Evolutionary conservation across 2,888 invertebrate species (phyloP), one percentile per base, ranked within the genome.

Genomic region (Gandaritis pyraliata): DNA sequence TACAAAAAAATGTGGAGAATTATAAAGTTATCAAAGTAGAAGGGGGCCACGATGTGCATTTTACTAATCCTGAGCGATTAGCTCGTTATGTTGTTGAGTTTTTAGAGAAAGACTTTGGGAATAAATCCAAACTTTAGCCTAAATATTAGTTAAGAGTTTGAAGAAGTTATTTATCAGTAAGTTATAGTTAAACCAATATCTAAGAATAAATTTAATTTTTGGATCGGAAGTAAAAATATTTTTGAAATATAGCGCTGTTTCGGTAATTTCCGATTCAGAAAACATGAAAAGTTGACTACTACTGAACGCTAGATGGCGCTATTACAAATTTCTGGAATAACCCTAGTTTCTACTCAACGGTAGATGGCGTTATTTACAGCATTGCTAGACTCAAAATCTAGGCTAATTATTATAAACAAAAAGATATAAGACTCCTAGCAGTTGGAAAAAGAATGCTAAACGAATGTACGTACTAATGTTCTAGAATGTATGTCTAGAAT

Each of bases 1-100:
- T 87, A 43, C 58, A 69, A 29, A 66, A 57, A 8, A 66, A 62
- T 5, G 48, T 61, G 0, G 57, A 69, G 1, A 62, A 74, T 61
- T 80, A 76, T 12, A 64, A 63, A 1, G 36, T 81, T 1, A 48
- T 80, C 0, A 63, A 57, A 1, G 91, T 94, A 0, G 80, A 88
- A 0, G 95, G 95, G 0, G 85, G 87, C 41, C 95, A 95, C 66
- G 94, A 95, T 70, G 93, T 94, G 0, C 95, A 95, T 75, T 91
- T 93, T 45, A 93, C 92, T 7, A 74, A 91, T 67, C 94, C 95
- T 0, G 93, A 94, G 64, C 74, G 78, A 8, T 82, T 95, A 3
- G 87, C 88, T 0, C 69, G 75, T 0, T 64, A 79, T 38, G 64
- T 94, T 2, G 58, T 59, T 1, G 64, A 72, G 18, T 93, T 93